phyloP scores from a whole-genome alignment of 1,140 invertebrate species.

The Aphaenogaster floridana region DNA sequence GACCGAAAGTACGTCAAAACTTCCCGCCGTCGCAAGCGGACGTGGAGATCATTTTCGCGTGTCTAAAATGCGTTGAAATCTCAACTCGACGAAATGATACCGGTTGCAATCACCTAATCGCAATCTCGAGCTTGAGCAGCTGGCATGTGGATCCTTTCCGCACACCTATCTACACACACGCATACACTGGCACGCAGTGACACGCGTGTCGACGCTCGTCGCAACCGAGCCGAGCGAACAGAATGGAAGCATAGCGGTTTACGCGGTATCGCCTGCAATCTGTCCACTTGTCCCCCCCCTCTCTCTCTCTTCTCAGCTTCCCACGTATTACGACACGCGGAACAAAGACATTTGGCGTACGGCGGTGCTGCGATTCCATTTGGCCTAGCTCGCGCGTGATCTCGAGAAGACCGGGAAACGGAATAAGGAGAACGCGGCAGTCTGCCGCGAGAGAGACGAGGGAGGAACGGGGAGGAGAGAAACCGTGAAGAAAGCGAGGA shows the following conservation, averaged over 20 bases:
- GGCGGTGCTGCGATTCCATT: slow-evolving; percentile 64
- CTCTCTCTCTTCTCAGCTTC: background rate
- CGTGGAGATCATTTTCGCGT: slow-evolving; percentile 16
- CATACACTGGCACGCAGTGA: background rate
- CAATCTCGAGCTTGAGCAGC: slow-evolving; percentile 23
- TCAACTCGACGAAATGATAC: slow-evolving; percentile 2
- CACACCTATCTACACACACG: background rate
- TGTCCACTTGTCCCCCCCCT: slow-evolving; percentile 48
- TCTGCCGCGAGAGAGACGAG: background rate
- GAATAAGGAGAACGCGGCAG: background rate
- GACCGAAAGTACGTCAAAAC: background rate
- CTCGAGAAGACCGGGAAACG: background rate
- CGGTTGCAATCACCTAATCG: slow-evolving; percentile 39
- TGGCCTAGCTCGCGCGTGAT: slow-evolving; percentile 32
- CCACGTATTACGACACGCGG: slow-evolving; percentile 30
- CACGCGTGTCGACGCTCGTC: slow-evolving; percentile 20
- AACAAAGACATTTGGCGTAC: slow-evolving; percentile 72
- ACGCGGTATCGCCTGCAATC: slow-evolving; percentile 67
- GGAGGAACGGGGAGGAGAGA: background rate
- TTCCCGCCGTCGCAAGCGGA: background rate
- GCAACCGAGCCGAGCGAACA: slow-evolving; percentile 24
- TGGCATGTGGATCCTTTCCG: slow-evolving; percentile 13
- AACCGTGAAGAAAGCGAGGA: slow-evolving; percentile 31
- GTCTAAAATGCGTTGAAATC: slow-evolving; percentile 27
- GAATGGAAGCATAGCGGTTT: slow-evolving; percentile 23